Base-by-base conservation (phyloP, 2,888 invertebrate species). In the Saturnia pavonia region DNA sequence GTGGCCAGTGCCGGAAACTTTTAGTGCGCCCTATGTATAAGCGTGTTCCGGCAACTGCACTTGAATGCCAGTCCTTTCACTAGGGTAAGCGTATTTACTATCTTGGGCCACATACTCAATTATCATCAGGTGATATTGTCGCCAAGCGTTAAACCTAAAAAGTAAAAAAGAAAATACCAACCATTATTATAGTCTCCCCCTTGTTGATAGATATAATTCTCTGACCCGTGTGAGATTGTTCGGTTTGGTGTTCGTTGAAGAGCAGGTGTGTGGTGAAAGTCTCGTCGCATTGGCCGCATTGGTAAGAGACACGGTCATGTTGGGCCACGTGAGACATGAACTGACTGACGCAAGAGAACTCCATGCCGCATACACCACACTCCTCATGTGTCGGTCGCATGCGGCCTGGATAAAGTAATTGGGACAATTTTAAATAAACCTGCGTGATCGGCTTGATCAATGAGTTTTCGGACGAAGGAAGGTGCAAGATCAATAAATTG, bases 231-330 rank as follows among this genome's bases (percentile, higher is more conserved):
- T 43, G 43, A 70, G 67, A 71, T 25, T 68, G 69, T 45, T 72
- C 69, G 66, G 88, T 71, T 82, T 96, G 96, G 86, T 97, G 96
- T 22, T 91, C 80, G 27, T 87, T 88, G 75, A 96, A 92, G 68
- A 85, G 86, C 6, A 94, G 87, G 72, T 94, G 91, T 2, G 92
- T 94, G 14, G 90, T 82, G 82, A 94, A 95, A 48, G 86, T 83
- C 45, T 86, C 85, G 16, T 86, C 84, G 79, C 96, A 96, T 71
- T 91, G 85, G 1, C 75, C 84, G 85, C 96, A 96, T 78, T 95
- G 95, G 83, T 95, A 96, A 69, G 90, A 88, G 22, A 95, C 94
- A 22, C 94, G 94, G 72, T 95, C 95, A 84, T 96, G 96, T 68
- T 92, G 92, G 67, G 94, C 94, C 71, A 95, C 90, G 81, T 96